These are phyloP conservation scores for Drosophila seclusa DNA, from an alignment of 2,888 invertebrate species.

Conservation along the genomic window DNA sequence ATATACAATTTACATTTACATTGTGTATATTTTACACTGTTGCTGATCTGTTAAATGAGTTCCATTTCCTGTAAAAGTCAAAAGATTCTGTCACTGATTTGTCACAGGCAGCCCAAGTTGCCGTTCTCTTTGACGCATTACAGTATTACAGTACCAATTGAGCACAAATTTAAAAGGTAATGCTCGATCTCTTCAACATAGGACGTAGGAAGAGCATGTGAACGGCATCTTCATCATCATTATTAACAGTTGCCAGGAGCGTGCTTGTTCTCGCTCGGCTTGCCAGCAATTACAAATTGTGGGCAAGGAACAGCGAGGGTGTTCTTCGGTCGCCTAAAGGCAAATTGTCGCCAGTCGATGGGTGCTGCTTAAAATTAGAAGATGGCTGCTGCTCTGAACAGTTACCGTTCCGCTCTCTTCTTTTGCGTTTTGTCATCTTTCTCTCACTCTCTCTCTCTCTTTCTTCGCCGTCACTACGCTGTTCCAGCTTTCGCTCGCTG, in stretches of 20 bases:
- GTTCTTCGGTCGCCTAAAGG: slow-evolving; percentile 23
- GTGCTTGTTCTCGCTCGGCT: slow-evolving; percentile 3
- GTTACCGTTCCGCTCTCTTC: neutral
- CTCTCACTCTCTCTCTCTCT: neutral
- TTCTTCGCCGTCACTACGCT: neutral
- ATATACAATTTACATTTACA: neutral
- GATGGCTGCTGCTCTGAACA: slow-evolving; percentile 21
- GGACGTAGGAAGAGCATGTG: slow-evolving; percentile 32
- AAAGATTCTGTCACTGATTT: neutral
- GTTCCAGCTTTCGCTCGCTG: slow-evolving; percentile 21
- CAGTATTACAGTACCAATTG: neutral
- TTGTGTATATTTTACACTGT: neutral
- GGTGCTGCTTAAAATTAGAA: slow-evolving; percentile 64
- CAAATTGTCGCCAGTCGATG: slow-evolving; percentile 44
- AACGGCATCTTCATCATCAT: slow-evolving; percentile 66
- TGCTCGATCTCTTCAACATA: slow-evolving; percentile 25
- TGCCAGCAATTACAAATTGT: slow-evolving; percentile 31
- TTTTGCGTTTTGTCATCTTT: neutral
- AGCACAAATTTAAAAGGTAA: neutral
- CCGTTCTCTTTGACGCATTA: neutral
- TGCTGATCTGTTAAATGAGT: neutral
- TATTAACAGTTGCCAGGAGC: slow-evolving; percentile 68
- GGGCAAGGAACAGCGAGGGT: slow-evolving; percentile 20
- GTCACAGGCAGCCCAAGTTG: neutral
- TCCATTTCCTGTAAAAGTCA: neutral